Base-by-base conservation (phyloP, 2,888 invertebrate genomes). In the Hypercompe scribonia region DNA sequence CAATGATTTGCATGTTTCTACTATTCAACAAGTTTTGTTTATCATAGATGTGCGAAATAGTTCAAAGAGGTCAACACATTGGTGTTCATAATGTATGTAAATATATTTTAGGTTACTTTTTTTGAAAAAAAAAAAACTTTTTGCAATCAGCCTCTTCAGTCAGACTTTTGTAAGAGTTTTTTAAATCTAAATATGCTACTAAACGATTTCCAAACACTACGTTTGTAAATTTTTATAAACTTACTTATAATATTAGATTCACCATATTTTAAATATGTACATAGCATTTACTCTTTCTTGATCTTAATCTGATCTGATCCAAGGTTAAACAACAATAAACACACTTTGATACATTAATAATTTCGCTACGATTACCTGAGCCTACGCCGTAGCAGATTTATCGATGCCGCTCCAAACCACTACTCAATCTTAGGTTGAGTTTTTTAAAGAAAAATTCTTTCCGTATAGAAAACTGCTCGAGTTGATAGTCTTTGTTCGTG, bases 401-500 rank as follows among this genome's bases (percentile, higher is more conserved):
- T 76, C 67, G 75, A 77, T 61, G 71, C 42, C 64, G 46, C 69
- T 33, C 69, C 34, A 42, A 76, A 76, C 67, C 31, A 71, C 75
- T 28, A 33, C 68, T 61, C 18, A 33, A 70, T 65, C 58, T 69
- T 75, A 79, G 74, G 73, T 63, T 71, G n/a, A 78, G 80, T 24
- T 83, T 77, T 73, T 79, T 13, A 71, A 24, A 65, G 50, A 80
- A 73, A 64, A 77, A 78, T 82, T 78, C 77, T 78, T 84, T 78
- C 65, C 76, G 61, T 70, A 79, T 84, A 82, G 83, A 86, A 77
- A 81, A 80, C 81, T 80, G 77, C 82, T 74, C 75, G 74, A 85
- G 78, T 83, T 81, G 82, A 80, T 79, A 81, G 84, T 84, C 80
- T 83, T 64, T 76, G 79, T 82, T 82, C 87, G 83, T 80, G 68